These are phyloP conservation scores for Rhyacophila evoluta DNA, from an alignment of 2,888 invertebrate genomes.

Conservation along the genomic window DNA sequence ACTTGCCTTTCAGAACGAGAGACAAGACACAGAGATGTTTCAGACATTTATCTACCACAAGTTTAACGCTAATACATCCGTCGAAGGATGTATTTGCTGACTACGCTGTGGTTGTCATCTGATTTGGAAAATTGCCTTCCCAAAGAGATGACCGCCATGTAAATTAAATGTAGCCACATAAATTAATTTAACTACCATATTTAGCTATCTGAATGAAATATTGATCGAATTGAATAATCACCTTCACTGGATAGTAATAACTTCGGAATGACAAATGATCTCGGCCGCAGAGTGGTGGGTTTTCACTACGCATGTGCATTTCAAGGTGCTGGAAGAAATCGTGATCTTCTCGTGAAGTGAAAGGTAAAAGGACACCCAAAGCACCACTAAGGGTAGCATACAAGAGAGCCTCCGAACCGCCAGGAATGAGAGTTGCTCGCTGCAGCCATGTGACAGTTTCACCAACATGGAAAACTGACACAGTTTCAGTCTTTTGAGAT, in stretches of 20 bases:
- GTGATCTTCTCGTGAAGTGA: conserved; percentile 96
- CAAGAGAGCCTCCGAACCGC: conserved; percentile 95
- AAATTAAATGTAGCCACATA: too few species aligned
- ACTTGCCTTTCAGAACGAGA: conserved; percentile 48
- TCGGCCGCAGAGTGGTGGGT: conserved; percentile 94
- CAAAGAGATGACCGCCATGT: too few species aligned
- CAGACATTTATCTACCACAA: conserved; percentile 62
- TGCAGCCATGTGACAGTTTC: conserved; percentile 97
- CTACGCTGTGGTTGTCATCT: conserved; percentile 64
- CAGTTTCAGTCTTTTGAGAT: conserved; percentile 95
- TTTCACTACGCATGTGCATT: conserved; percentile 99
- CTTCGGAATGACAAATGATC: conserved; percentile 98
- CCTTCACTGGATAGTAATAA: conserved; percentile 97
- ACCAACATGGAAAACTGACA: conserved; percentile 94
- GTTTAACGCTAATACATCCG: conserved; percentile 60
- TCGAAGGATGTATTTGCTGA: conserved; percentile 61
- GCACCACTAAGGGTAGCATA: conserved; percentile 97
- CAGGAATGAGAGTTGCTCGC: conserved; percentile 95
- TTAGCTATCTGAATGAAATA: too few species aligned
- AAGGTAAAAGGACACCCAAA: conserved; percentile 93
- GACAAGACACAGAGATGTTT: conserved; percentile 54
- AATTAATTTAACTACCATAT: background rate
- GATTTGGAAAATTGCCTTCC: too few species aligned
- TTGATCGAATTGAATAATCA: conserved; percentile 61
- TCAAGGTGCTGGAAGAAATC: conserved; percentile 99